Evolutionary conservation across 2,113 vertebrate genomes (phyloP).

Genomic region (Chloropsis cyanopogon): DNA sequence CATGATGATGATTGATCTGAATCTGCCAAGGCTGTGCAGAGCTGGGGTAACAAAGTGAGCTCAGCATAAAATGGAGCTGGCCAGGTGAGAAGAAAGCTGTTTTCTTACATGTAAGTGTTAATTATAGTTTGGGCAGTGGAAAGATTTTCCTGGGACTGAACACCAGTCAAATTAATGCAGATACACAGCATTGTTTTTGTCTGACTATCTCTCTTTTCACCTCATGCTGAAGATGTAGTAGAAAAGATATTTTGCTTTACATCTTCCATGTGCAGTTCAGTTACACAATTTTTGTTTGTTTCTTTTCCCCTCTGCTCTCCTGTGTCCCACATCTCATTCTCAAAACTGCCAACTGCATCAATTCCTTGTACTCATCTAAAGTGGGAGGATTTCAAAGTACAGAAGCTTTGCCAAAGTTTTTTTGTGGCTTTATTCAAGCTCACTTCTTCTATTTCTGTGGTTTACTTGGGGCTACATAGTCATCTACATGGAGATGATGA

Average conservation of each 20-base stretch:
- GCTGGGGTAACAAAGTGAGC: not conserved
- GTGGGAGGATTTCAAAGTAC: not conserved
- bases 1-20: too few species aligned
- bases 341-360: not conserved
- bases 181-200: not conserved
- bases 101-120: not conserved
- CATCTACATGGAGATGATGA: not conserved
- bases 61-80: not conserved
- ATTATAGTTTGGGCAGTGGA: not conserved
- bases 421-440: slow-evolving; percentile 1
- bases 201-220: not conserved
- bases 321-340: not conserved
- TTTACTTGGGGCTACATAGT: not conserved
- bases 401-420: not conserved
- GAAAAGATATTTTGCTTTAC: not conserved
- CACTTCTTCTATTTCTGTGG: slow-evolving; percentile 13
- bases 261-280: not conserved
- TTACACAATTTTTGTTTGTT: not conserved
- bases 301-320: not conserved
- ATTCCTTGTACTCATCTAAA: not conserved
- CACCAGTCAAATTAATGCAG: not conserved
- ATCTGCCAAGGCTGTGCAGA: not conserved
- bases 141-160: not conserved
- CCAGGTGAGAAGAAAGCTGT: not conserved
- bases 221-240: not conserved